Percentiles rank a stretch among this genome's conserved stretches.
Evolutionary conservation across 2,888 invertebrate species (phyloP).

Genomic region (Clepsis dumicolana): DNA sequence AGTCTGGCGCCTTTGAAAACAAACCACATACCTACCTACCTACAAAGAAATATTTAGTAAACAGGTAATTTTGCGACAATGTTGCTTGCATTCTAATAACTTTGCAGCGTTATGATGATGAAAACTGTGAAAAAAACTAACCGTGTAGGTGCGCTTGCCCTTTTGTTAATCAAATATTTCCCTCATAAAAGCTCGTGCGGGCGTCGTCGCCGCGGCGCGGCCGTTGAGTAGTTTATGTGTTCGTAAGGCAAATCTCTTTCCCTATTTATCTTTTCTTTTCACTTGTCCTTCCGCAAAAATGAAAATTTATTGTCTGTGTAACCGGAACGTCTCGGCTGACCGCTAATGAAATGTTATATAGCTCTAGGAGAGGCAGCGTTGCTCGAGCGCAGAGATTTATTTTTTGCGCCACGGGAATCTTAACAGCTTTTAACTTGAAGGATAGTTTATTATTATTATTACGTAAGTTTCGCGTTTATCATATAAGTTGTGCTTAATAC

Average conservation of each 20-base stretch:
- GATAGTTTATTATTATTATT: conserved; percentile 42
- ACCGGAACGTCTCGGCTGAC: conserved; percentile 44
- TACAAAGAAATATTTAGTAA: background rate
- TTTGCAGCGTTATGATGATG: conserved; percentile 18
- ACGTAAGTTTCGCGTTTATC: conserved; percentile 27
- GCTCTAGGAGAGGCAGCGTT: conserved; percentile 38
- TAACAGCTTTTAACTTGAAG: conserved; percentile 39
- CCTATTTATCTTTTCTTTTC: conserved; percentile 80
- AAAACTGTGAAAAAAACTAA: conserved; percentile 16
- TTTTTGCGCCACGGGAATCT: conserved; percentile 40
- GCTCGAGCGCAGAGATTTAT: conserved; percentile 35
- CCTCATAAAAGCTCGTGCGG: conserved; percentile 47
- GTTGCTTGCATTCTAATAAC: conserved; percentile 31
- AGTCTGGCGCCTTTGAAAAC: background rate
- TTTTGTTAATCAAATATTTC: conserved; percentile 68
- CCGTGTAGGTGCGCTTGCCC: conserved; percentile 18
- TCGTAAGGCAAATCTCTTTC: conserved; percentile 65
- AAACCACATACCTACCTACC: background rate
- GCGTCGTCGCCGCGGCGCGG: conserved; percentile 48
- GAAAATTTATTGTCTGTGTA: conserved; percentile 76
- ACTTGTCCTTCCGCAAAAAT: conserved; percentile 79
- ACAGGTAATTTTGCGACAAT: conserved; percentile 10
- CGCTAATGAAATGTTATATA: conserved; percentile 45
- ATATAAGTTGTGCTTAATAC: background rate
- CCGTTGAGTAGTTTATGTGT: conserved; percentile 62